Percentiles rank a stretch among this genome's conserved stretches.
Conservation (phyloP, 1,140 invertebrate genomes). For the Trypoxylus dichotomus region DNA sequence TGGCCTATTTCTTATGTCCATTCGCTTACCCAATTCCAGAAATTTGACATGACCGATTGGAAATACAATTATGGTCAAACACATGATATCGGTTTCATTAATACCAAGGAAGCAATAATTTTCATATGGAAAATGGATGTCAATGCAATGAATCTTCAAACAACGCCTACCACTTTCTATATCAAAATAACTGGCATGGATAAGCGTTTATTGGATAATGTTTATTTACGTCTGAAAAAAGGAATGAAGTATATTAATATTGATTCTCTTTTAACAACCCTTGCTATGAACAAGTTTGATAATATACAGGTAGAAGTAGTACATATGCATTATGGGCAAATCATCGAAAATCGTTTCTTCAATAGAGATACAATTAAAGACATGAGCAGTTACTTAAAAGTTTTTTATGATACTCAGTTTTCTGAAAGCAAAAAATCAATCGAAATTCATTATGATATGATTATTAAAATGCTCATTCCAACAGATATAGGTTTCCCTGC, state of each 20-base stretch:
- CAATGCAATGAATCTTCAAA: not conserved
- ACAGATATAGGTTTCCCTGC: slow-evolving; percentile 56
- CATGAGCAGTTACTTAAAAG: slow-evolving; percentile 28
- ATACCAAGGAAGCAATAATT: not conserved
- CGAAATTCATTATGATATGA: slow-evolving; percentile 34
- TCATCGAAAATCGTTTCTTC: slow-evolving; percentile 31
- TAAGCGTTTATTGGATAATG: slow-evolving; percentile 29
- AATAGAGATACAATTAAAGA: slow-evolving; percentile 36
- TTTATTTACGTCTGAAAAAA: slow-evolving; percentile 31
- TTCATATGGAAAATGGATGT: not conserved
- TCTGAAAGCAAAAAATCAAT: slow-evolving; percentile 35
- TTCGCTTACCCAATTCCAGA: slow-evolving; percentile 32
- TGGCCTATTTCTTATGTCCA: slow-evolving; percentile 30
- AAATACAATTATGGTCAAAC: slow-evolving; percentile 29
- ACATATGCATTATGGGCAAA: slow-evolving; percentile 24
- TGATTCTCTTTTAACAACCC: slow-evolving; percentile 28
- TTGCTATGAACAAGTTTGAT: slow-evolving; percentile 33
- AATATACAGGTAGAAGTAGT: slow-evolving; percentile 28
- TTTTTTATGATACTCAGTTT: slow-evolving; percentile 15
- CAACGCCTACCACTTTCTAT: not conserved
- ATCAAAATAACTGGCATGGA: slow-evolving; percentile 33
- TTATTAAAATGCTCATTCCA: slow-evolving; percentile 42
- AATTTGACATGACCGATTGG: slow-evolving; percentile 34
- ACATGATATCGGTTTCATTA: not conserved
- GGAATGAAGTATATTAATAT: slow-evolving; percentile 32